phyloP scores from a whole-genome alignment of 92 coral and sea anemone species.

The Pocillopora grandis region DNA sequence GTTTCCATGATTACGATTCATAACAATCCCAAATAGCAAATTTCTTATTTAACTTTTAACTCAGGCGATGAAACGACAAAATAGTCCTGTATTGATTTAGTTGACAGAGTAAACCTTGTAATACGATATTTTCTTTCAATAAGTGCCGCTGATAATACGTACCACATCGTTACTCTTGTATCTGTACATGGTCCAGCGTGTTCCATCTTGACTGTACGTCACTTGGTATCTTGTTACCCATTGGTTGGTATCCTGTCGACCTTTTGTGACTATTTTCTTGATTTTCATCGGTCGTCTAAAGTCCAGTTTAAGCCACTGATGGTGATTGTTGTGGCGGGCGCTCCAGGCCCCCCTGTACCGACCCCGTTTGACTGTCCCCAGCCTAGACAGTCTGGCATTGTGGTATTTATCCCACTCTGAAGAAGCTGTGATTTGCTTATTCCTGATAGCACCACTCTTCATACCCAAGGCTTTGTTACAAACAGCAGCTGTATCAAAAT shows the following conservation, averaged over 20 bases:
- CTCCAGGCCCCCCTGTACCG: slow-evolving; percentile 56
- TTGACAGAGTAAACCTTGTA: too few species aligned
- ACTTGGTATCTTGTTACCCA: slow-evolving; percentile 61
- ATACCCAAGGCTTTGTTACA: slow-evolving; percentile 60
- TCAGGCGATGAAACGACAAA: not conserved
- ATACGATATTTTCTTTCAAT: not conserved
- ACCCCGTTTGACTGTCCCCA: slow-evolving; percentile 35
- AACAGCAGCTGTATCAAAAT: slow-evolving; percentile 23
- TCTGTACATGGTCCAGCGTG: slow-evolving; percentile 68
- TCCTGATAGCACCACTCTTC: slow-evolving; percentile 53
- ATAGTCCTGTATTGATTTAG: not conserved
- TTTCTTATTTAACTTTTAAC: not conserved
- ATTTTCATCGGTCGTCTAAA: slow-evolving; percentile 61
- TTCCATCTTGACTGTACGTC: slow-evolving; percentile 62
- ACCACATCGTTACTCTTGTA: slow-evolving; percentile 59
- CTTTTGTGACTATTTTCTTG: slow-evolving; percentile 58
- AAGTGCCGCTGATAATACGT: not conserved
- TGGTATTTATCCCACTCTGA: slow-evolving; percentile 34
- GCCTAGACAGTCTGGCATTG: slow-evolving; percentile 34
- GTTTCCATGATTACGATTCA: too few species aligned
- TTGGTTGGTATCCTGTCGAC: slow-evolving; percentile 56
- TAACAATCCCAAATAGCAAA: too few species aligned
- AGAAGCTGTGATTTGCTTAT: slow-evolving; percentile 53
- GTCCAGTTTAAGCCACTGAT: slow-evolving; percentile 73
- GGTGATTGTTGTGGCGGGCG: slow-evolving; percentile 62